These are phyloP conservation scores for Plecturocebus donacophilus DNA, from an alignment of 2,113 vertebrate species.

Conservation along the genomic window DNA sequence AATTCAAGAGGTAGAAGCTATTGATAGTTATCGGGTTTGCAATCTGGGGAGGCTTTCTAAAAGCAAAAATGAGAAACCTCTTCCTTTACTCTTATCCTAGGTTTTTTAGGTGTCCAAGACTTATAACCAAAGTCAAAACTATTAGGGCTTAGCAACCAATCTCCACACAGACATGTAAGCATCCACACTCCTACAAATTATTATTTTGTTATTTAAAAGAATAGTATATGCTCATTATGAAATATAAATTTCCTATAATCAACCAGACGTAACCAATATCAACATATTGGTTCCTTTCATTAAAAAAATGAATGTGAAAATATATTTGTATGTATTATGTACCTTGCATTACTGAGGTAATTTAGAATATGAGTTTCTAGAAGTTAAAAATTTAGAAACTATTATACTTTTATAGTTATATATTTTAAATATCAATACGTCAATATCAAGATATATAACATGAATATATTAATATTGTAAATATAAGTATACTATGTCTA, in stretches of 20 bases:
- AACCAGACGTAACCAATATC: neutral
- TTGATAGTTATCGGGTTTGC: neutral
- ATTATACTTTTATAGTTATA: neutral
- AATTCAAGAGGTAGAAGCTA: neutral
- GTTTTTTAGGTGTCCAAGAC: neutral
- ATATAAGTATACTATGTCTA: neutral
- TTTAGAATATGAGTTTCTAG: neutral
- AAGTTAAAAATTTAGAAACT: neutral
- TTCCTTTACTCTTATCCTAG: neutral
- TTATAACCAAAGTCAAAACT: neutral
- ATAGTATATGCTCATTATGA: neutral
- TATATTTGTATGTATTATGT: neutral
- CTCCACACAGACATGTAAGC: neutral
- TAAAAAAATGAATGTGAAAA: conserved; percentile 26
- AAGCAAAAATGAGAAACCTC: conserved; percentile 28
- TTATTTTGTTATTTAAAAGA: conserved; percentile 29
- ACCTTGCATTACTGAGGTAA: neutral
- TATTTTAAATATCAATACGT: neutral
- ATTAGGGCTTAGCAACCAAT: neutral
- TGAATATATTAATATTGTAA: neutral
- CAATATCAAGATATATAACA: neutral
- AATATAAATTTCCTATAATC: conserved; percentile 17
- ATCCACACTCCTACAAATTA: neutral
- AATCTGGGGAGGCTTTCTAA: neutral
- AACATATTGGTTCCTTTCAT: neutral